Evolutionary conservation across 2,113 vertebrate species (phyloP), one percentile per base, ranked within the genome.

Genomic region (Cettia cetti): DNA sequence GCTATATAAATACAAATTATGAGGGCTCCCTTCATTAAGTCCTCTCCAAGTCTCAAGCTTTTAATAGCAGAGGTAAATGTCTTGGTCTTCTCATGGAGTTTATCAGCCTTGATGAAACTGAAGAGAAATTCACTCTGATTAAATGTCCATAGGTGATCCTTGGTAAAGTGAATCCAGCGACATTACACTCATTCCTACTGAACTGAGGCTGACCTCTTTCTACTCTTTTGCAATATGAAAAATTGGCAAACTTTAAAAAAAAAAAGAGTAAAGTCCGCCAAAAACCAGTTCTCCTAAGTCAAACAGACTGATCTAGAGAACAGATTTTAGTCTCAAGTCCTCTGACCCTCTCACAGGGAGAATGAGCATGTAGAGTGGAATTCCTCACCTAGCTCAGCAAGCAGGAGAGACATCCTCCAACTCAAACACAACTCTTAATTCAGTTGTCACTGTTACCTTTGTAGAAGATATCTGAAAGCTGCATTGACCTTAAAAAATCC

Each of bases 51-150:
- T 71, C 47, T 65, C 69, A 66, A 56, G 7, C 10, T 75, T 94
- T 94, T 74, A 93, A 89, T 54, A 81, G 35, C 61, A 94, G 81
- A 87, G 53, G 80, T 91, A 89, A 95, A 89, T 72, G 26, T 22
- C 35, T 87, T 92, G 76, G 90, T 83, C 90, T 94, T 93, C 80
- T 72, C 66, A 35, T 72, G 56, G 63, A 89, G 31, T 95, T 91
- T 96, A 90, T 96, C 85, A 90, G 65, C 65, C 75, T 95, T 91
- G 56, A 90, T 35, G 68, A 89, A 60, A 86, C 63, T 77, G 61
- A 95, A 88, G 45, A 92, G 37, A 94, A 95, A 94, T 88, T 89
- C 39, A 69, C 77, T 87, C 61, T 89, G 56, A 75, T 80, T 81
- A 89, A 95, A 95, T 70, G 61, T 82, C 79, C 47, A 4, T 82